phyloP scores from a whole-genome alignment of 2,797 vertebrate genomes.

The Columba guinea region DNA sequence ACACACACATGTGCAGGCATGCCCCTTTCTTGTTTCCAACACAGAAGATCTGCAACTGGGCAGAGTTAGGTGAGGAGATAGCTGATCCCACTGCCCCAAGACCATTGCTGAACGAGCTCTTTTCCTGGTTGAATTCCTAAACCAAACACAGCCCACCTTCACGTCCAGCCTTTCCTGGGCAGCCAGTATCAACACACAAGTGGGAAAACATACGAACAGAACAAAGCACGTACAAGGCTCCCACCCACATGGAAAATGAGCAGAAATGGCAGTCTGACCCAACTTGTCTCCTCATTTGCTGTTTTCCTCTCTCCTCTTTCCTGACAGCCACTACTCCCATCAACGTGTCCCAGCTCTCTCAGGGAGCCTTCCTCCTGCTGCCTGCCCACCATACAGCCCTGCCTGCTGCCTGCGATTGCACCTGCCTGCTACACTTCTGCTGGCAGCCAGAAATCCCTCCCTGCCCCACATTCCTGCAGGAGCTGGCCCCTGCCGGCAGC shows the following conservation, averaged over 20 bases:
- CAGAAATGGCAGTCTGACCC: not conserved
- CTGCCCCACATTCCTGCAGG: not conserved
- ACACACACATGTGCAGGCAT: accelerated
- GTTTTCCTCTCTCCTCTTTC: not conserved
- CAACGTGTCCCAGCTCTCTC: not conserved
- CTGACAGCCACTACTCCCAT: not conserved
- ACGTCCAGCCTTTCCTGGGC: not conserved
- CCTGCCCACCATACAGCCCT: not conserved
- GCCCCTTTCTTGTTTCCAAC: not conserved
- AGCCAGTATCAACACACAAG: accelerated
- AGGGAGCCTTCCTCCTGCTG: not conserved
- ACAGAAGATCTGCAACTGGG: not conserved
- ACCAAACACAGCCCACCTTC: not conserved
- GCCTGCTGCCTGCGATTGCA: not conserved
- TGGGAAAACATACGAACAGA: not conserved
- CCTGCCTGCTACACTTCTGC: not conserved
- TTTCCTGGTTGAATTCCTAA: not conserved
- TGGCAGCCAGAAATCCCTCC: not conserved
- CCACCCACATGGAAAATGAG: not conserved
- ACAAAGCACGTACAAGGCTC: not conserved
- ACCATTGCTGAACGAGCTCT: not conserved
- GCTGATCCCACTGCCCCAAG: not conserved
- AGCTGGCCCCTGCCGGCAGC: not conserved
- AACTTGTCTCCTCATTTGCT: not conserved
- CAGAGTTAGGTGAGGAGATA: not conserved